phyloP scores from a whole-genome alignment of 2,888 invertebrate genomes.

The Cryptus viduatorius region DNA sequence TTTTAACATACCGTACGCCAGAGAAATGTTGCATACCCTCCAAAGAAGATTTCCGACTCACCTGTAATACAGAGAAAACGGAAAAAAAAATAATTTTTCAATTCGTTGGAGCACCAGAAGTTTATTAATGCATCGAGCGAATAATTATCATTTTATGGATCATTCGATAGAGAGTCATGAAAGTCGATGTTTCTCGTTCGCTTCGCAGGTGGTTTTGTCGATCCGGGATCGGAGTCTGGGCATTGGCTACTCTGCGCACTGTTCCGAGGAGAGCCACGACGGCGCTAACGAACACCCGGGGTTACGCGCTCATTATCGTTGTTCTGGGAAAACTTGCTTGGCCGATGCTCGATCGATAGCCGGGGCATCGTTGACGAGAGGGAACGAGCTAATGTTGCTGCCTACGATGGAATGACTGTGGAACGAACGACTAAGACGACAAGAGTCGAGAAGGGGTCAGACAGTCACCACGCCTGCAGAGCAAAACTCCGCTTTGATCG shows the following conservation, averaged over 20 bases:
- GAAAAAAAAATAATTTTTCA: conserved; percentile 4
- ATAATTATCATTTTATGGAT: conserved; percentile 57
- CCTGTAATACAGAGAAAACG: conserved; percentile 64
- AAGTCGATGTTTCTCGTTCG: conserved; percentile 40
- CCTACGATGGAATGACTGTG: conserved; percentile 50
- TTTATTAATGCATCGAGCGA: conserved; percentile 33
- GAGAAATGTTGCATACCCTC: neutral
- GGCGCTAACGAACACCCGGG: conserved; percentile 68
- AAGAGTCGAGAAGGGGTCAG: conserved; percentile 65
- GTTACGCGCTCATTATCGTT: conserved; percentile 67
- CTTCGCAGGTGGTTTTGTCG: conserved; percentile 28
- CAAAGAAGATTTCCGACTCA: conserved; percentile 53
- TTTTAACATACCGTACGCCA: conserved; percentile 25
- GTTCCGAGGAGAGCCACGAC: conserved; percentile 54
- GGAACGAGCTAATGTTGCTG: conserved; percentile 57
- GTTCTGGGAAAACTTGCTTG: conserved; percentile 69
- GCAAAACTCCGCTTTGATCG: conserved; percentile 49
- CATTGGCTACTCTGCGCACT: conserved; percentile 32
- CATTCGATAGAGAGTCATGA: conserved; percentile 52
- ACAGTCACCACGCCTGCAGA: conserved; percentile 66
- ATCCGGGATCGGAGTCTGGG: conserved; percentile 27
- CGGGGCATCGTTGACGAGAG: conserved; percentile 62
- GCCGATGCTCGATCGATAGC: conserved; percentile 66
- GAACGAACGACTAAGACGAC: conserved; percentile 48
- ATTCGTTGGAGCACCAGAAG: neutral